Conservation (phyloP, 2,888 invertebrate genomes). For the Apomyelois bistriatella region DNA sequence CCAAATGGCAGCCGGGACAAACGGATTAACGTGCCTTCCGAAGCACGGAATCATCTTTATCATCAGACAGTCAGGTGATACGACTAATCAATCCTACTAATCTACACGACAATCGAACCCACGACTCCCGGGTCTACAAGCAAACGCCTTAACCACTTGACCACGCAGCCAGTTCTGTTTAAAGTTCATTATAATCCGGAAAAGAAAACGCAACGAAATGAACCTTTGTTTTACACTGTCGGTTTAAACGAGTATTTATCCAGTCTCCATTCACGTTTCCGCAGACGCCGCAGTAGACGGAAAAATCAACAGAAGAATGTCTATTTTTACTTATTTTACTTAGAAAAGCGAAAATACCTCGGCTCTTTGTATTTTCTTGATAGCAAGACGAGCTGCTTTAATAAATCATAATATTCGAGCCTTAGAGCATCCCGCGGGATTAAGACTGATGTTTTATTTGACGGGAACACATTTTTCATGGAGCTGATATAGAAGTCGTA, state of each 20-base stretch:
- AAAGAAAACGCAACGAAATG: neutral
- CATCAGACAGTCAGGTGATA: too few relatives aligned
- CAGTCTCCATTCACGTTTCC: neutral
- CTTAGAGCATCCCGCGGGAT: conserved; percentile 36
- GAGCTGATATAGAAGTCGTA: conserved; percentile 33
- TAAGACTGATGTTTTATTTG: conserved; percentile 52
- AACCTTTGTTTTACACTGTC: neutral
- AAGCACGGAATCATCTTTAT: too few relatives aligned
- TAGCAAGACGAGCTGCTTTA: conserved; percentile 24
- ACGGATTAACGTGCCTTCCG: too few relatives aligned
- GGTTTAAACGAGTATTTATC: neutral
- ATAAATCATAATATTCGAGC: conserved; percentile 50
- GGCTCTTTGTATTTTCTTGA: neutral
- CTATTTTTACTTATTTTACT: conserved; percentile 9
- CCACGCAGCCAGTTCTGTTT: too few relatives aligned
- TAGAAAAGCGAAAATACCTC: conserved; percentile 4
- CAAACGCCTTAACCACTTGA: too few relatives aligned
- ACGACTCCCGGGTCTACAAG: too few relatives aligned
- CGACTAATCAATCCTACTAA: too few relatives aligned
- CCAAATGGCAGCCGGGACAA: too few relatives aligned
- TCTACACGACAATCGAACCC: too few relatives aligned
- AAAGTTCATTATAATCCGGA: neutral
- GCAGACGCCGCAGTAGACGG: conserved; percentile 6
- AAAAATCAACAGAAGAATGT: conserved; percentile 5
- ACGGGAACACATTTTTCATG: conserved; percentile 38